Evolutionary conservation across 1,140 invertebrate genomes (phyloP).

Genomic region (Ruditapes philippinarum): DNA sequence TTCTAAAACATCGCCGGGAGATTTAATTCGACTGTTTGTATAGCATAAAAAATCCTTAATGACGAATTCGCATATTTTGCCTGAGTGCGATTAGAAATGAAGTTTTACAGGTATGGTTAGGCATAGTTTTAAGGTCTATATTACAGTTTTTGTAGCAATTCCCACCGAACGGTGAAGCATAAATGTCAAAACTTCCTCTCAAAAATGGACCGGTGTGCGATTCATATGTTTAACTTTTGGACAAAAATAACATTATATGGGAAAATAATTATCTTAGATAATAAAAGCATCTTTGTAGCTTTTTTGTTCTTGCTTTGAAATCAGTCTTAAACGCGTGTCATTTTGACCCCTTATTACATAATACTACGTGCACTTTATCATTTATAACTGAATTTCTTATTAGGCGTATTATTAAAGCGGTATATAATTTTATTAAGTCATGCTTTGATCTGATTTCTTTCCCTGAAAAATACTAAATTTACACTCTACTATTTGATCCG

Average conservation of each 20-base stretch:
- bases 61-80: slow-evolving; percentile 1
- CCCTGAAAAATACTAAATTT: no score
- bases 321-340: no score
- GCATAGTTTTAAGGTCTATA: not conserved
- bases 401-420: no score
- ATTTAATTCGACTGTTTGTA: slow-evolving; percentile 49
- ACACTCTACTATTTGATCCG: no score
- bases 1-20: slow-evolving; percentile 21
- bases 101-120: not conserved
- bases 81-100: not conserved
- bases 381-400: no score
- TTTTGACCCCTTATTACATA: no score
- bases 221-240: not conserved
- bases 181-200: slow-evolving; percentile 1
- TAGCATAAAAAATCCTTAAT: slow-evolving; percentile 6
- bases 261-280: not conserved
- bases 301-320: no score
- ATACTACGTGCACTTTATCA: no score
- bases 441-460: no score
- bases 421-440: no score
- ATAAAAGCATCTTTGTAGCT: not conserved
- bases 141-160: not conserved
- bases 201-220: not conserved
- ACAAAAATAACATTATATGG: slow-evolving; percentile 10
- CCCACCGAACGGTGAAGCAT: not conserved